Base-by-base conservation (phyloP, 2,888 invertebrate species). In the Parthenolecanium corni region DNA sequence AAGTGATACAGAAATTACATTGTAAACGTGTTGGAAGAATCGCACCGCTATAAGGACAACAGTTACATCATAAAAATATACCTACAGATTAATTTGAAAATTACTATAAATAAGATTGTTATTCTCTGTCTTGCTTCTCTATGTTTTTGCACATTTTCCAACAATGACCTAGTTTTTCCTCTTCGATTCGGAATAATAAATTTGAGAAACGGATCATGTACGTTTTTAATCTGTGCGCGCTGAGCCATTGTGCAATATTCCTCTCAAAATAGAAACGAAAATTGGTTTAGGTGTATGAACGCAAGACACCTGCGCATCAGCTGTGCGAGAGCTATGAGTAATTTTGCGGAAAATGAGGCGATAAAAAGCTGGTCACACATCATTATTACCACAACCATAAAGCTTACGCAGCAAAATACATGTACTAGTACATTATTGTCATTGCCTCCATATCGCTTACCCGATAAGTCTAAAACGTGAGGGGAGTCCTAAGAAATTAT, bases 31-130 rank as follows among this genome's bases (percentile, higher is more conserved):
- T 21, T 47, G 2, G 47, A 16, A 24, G 23, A 12, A 21, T 12
- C 4, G 31, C 31, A 31, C 31, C n/a, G 49, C 20, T 24, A n/a
- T n/a, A 31, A 31, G 24, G 24, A 14, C 18, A 52, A 24, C 52
- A 9, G 9, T 20, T 40, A 24, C 18, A 44, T 56, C 46, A 57
- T 21, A n/a, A 46, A 47, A 57, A 25, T 25, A 24, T 47, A 57
- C 42, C 23, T 47, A 47, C 31, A 57, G 57, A 46, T 52, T 57
- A 57, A 57, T 47, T 46, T 57, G 57, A 57, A 57, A 57, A 57
- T 57, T 57, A 57, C 57, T 31, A 12, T 56, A 47, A 46, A 57
- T 57, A 57, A 57, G 47, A 21, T 20, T 47, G 25, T 25, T 47
- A 16, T 57, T 47, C 20, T 47, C 57, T 31, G 5, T n/a, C n/a